Evolutionary conservation across 2,797 vertebrate genomes (phyloP).

Genomic region (Takifugu ocellatus): DNA sequence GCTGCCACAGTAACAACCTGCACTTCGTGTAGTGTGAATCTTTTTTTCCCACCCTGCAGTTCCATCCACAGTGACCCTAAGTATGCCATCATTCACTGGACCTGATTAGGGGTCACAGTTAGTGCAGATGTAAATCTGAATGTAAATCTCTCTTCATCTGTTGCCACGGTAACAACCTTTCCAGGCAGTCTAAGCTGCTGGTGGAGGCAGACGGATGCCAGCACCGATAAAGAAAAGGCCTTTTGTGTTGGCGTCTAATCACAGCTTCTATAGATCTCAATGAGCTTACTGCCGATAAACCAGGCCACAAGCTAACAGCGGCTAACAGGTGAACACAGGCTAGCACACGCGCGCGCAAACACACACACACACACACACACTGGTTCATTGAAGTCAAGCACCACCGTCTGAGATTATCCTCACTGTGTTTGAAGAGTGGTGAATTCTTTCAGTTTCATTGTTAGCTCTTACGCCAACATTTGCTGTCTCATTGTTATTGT

Average conservation of each 20-base stretch:
- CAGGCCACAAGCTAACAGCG: neutral
- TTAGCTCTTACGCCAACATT: no score
- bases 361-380: conserved; percentile 1
- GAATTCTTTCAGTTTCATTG: no score
- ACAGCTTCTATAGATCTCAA: conserved; percentile 27
- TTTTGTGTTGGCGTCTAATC: conserved; percentile 22
- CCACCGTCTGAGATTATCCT: no score
- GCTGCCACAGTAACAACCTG: no score
- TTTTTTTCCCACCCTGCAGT: no score
- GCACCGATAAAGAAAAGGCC: conserved; percentile 6
- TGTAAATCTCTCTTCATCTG: neutral
- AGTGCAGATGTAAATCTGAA: neutral
- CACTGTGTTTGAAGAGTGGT: no score
- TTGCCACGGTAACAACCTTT: conserved; percentile 7
- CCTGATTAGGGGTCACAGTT: neutral
- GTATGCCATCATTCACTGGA: no score
- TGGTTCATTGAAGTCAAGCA: neutral
- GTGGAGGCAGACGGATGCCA: no score
- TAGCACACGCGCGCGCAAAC: neutral
- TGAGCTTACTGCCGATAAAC: conserved; percentile 18
- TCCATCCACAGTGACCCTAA: no score
- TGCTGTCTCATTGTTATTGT: no score
- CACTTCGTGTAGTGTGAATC: no score
- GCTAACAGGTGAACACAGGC: neutral
- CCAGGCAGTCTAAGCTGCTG: conserved; percentile 1